Conservation (phyloP, 1,140 invertebrate genomes). For the Bombus impatiens region DNA sequence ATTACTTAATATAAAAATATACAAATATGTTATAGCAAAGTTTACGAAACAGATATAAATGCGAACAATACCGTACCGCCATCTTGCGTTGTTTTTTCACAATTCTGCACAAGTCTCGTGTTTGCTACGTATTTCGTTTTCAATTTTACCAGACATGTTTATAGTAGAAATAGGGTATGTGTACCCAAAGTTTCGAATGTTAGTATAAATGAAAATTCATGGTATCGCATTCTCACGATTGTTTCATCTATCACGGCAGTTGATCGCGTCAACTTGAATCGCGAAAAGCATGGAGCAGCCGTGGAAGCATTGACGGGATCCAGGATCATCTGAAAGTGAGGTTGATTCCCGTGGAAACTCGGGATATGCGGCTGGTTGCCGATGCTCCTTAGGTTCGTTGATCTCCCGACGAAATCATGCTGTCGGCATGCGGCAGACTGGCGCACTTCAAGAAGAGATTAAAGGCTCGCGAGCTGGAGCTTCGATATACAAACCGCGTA, state of each 20-base stretch:
- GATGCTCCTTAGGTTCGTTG: constrained; percentile 59
- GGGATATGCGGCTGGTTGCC: constrained; percentile 45
- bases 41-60: too few relatives aligned
- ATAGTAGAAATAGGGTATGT: neutral
- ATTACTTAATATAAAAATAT: neutral
- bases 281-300: constrained; percentile 21
- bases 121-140: neutral
- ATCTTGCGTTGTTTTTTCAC: neutral
- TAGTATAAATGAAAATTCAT: neutral
- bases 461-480: constrained; percentile 63
- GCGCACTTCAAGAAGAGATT: constrained; percentile 74
- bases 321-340: neutral
- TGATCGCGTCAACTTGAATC: neutral
- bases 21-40: neutral
- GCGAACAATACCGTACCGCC: neutral
- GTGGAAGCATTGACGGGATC: constrained; percentile 26
- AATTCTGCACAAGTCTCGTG: neutral
- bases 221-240: neutral
- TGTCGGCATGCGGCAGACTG: constrained; percentile 65
- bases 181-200: neutral
- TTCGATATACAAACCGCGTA: constrained; percentile 52
- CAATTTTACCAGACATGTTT: neutral
- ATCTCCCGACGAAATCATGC: constrained; percentile 68
- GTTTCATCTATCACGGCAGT: constrained; percentile 47
- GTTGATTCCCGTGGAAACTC: constrained; percentile 22